These are phyloP conservation scores for Mirza zaza DNA, from an alignment of 2,113 vertebrate species.

Conservation along the genomic window DNA sequence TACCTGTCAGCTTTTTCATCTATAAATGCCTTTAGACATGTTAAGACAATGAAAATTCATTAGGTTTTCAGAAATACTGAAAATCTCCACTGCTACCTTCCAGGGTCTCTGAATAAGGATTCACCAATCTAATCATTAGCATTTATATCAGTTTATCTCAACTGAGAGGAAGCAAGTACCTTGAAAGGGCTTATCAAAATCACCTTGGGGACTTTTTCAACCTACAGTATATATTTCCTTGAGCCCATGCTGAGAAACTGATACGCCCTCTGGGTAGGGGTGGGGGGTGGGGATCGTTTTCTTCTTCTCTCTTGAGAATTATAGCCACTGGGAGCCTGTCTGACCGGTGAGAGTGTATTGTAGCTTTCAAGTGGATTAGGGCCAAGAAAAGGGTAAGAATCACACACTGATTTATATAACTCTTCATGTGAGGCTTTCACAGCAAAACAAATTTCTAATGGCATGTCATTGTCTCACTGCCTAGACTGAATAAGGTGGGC, in stretches of 20 bases:
- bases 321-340: background rate
- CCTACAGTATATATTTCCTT: background rate
- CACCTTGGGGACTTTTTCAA: background rate
- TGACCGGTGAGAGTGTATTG: background rate
- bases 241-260: background rate
- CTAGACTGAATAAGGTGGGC: background rate
- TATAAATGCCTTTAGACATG: background rate
- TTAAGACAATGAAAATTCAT: background rate
- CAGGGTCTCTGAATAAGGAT: background rate
- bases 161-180: background rate
- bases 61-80: conserved; percentile 18
- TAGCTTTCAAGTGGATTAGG: background rate
- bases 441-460: background rate
- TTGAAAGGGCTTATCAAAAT: conserved; percentile 12
- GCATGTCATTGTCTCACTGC: background rate
- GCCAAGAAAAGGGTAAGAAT: background rate
- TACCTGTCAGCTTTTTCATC: background rate
- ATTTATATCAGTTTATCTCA: background rate
- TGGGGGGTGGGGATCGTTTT: background rate
- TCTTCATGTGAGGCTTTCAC: background rate
- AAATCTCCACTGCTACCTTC: background rate
- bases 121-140: background rate
- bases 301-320: background rate
- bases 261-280: background rate
- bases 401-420: background rate